A percentile compares a stretch with the other conserved stretches of the same genome.
Evolutionary conservation across 2,797 vertebrate genomes (phyloP).

Genomic region (Harpagifer antarcticus): DNA sequence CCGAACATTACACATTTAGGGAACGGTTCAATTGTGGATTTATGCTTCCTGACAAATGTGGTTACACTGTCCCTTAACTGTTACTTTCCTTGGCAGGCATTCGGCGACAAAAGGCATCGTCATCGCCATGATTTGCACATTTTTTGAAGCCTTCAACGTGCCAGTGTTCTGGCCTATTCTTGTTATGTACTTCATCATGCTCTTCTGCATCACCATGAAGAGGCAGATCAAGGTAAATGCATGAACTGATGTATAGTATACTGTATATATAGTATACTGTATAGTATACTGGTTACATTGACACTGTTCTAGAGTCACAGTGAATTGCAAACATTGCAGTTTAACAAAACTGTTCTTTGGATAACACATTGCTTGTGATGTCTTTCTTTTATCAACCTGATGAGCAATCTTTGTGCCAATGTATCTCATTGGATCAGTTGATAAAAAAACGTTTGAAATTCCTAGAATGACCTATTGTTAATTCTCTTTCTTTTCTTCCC

Average conservation of each 20-base stretch:
- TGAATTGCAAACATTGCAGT: conserved; percentile 1
- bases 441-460: background rate
- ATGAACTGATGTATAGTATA: background rate
- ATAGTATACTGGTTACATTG: background rate
- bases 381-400: background rate
- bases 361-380: background rate
- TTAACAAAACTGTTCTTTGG: background rate
- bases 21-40: background rate
- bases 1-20: background rate
- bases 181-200: conserved; percentile 99
- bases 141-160: conserved; percentile 98
- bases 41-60: background rate
- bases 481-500: conserved; percentile 49
- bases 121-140: conserved; percentile 97
- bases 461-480: conserved; percentile 6
- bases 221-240: conserved; percentile 97
- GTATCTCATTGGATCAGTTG: background rate
- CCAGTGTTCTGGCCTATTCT: conserved; percentile 99
- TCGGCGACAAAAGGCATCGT: conserved; percentile 98
- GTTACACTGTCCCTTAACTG: background rate
- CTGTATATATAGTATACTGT: too few relatives aligned
- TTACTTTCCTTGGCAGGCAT: conserved; percentile 86
- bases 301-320: background rate
- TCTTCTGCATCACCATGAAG: conserved; percentile 99
- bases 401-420: background rate